Conservation (phyloP, 2,888 invertebrate genomes). For the Troilus luridus region DNA sequence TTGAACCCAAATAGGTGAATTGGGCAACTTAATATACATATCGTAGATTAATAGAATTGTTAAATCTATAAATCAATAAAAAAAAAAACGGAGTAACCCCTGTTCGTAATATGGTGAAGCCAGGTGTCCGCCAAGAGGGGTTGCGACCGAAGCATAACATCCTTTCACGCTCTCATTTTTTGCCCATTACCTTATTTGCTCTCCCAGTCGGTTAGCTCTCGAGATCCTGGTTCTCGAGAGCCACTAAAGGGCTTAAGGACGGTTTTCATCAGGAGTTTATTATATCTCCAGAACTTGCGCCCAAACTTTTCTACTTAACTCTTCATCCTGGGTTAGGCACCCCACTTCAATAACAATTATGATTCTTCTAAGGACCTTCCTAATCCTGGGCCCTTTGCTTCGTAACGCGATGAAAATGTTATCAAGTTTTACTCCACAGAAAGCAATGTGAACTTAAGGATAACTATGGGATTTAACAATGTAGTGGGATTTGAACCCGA, state of each 20-base stretch:
- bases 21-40: too few species aligned
- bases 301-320: constrained; percentile 32
- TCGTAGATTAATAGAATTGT: too few species aligned
- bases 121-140: not conserved
- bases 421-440: not conserved
- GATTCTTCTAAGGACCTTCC: not conserved
- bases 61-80: too few species aligned
- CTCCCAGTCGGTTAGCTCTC: not conserved
- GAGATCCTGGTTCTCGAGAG: not conserved
- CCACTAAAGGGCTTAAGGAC: not conserved
- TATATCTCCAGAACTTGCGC: constrained; percentile 25
- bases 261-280: constrained; percentile 40
- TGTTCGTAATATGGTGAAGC: not conserved
- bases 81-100: too few species aligned
- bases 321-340: not conserved
- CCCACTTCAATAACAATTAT: constrained; percentile 35
- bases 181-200: constrained; percentile 21
- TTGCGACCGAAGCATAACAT: constrained; percentile 14
- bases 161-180: constrained; percentile 27
- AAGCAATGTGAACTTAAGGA: not conserved
- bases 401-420: not conserved
- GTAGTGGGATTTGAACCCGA: too few species aligned
- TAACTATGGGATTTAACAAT: too few species aligned
- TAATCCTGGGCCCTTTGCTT: not conserved
- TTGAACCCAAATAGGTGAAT: too few species aligned